Evolutionary conservation across 1,140 invertebrate genomes (phyloP), one percentile per base, ranked within the genome.

Genomic region (Pinna nobilis): DNA sequence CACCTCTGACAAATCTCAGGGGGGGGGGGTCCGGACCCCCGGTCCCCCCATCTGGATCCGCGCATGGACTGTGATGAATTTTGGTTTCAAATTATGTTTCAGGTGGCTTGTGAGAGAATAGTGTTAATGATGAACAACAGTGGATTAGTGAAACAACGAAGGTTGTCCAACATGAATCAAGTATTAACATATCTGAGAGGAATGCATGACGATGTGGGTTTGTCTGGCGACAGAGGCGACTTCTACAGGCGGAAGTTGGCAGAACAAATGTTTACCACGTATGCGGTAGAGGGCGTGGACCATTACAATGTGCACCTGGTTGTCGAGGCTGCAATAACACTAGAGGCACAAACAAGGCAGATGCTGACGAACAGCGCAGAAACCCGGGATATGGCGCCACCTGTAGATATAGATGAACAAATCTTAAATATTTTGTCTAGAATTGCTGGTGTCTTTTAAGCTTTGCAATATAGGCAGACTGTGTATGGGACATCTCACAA

Each of bases 71-170:
- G n/a, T n/a, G n/a, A n/a, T n/a, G n/a, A n/a, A n/a, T n/a, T n/a
- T n/a, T n/a, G n/a, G n/a, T n/a, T n/a, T n/a, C n/a, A n/a, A n/a
- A 28, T 53, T 28, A n/a, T 28, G 23, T 4, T 23, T n/a, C 44
- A 81, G 37, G 81, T 85, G 4, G 83, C 83, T 4, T 73, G 72
- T 11, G 79, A 87, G 63, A 71, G 82, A 28, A 78, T 87, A 35
- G 82, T 87, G 57, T 66, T 85, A 4, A 64, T 87, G 65, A 82
- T 87, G 82, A 87, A 87, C 77, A 82, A 87, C 50, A 87, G 84
- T 18, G 59, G 61, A 33, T 67, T 87, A 23, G 72, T 84, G 20
- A 76, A 77, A 39, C 77, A 84, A 23, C 67, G 74, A 32, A 76
- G 82, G 6, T 63, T 87, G 4, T 57, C 68, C 11, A 75, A 49